These are phyloP conservation scores for Spongilla lacustris DNA, from an alignment of 37 sponge, comb jelly and placozoan species.

Conservation along the genomic window DNA sequence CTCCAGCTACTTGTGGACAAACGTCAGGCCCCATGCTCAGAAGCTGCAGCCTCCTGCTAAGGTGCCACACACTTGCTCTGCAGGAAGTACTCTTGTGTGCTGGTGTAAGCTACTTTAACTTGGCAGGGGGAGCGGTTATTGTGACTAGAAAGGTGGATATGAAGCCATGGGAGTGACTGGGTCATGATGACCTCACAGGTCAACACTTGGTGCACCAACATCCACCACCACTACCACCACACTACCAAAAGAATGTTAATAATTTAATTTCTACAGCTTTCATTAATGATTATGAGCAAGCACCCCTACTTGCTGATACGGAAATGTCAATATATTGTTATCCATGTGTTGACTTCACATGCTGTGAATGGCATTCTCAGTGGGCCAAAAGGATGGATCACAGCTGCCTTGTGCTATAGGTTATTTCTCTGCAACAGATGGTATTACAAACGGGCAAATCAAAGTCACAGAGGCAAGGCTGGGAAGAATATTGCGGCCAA, in stretches of 20 bases:
- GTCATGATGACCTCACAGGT: background rate
- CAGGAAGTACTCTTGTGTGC: background rate
- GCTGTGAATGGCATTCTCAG: background rate
- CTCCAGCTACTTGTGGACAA: no score
- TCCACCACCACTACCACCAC: background rate
- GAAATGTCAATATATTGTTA: background rate
- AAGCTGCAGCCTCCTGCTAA: background rate
- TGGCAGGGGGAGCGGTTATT: background rate
- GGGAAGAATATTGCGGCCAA: background rate
- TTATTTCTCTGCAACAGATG: no score
- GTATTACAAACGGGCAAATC: no score
- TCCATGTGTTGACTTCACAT: background rate
- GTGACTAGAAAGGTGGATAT: background rate
- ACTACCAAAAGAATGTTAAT: background rate
- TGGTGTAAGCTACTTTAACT: background rate
- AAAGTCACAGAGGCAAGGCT: no score
- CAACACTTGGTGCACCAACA: background rate
- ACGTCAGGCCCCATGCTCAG: no score
- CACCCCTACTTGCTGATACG: no score
- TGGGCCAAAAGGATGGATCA: background rate
- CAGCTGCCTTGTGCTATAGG: background rate
- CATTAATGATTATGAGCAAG: no score
- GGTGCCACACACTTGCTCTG: background rate
- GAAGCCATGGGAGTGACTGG: background rate
- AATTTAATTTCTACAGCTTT: no score